These are phyloP conservation scores for Tangara arthus DNA, from an alignment of 2,797 vertebrate genomes.

Conservation along the genomic window DNA sequence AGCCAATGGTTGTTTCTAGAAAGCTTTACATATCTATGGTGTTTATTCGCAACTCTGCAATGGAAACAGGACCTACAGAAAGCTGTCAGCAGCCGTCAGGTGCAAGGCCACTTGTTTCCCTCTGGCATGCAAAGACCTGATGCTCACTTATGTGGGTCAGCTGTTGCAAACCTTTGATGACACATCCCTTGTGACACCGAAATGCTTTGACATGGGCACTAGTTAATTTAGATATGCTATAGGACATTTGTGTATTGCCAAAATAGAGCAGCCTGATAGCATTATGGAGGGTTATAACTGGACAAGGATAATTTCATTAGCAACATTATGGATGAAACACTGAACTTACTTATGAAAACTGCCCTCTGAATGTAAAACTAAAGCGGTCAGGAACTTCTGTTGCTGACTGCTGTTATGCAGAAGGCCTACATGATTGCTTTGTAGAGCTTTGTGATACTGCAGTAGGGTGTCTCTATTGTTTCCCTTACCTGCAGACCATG, in stretches of 20 bases:
- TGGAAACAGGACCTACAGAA: background rate
- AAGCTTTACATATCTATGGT: background rate
- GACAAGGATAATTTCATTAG: background rate
- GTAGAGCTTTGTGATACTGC: background rate
- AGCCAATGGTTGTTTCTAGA: background rate
- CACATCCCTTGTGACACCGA: background rate
- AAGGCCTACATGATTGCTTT: background rate
- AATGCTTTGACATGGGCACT: background rate
- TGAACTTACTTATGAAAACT: background rate
- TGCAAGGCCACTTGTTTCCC: background rate
- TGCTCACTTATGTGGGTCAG: background rate
- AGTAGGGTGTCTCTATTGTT: background rate
- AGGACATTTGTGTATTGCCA: background rate
- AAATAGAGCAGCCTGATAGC: background rate
- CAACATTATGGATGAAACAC: background rate
- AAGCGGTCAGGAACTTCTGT: background rate
- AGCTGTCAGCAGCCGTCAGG: background rate
- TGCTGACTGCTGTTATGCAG: background rate
- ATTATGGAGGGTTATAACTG: background rate
- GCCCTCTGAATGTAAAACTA: background rate
- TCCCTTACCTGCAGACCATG: slow-evolving; percentile 71
- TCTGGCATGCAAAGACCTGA: background rate
- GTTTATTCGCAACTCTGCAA: background rate
- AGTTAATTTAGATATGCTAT: background rate
- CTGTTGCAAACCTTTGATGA: background rate